phyloP scores from a whole-genome alignment of 1,140 invertebrate species.

The Hylaeus anthracinus region DNA sequence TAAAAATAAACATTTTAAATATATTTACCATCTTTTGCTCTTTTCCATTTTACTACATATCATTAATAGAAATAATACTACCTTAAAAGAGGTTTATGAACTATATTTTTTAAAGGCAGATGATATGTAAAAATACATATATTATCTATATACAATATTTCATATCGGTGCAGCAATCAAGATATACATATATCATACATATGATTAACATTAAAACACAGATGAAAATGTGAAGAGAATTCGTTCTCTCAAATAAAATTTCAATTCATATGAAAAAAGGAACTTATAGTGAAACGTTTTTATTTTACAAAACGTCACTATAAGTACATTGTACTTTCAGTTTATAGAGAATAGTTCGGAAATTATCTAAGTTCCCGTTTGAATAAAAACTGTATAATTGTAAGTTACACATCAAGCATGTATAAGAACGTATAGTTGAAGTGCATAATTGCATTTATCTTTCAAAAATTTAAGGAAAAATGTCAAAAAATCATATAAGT shows the following conservation, averaged over 20 bases:
- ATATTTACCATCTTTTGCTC: conserved; percentile 8
- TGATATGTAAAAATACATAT: conserved; percentile 81
- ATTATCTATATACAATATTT: conserved; percentile 79
- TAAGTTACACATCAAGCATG: conserved; percentile 14
- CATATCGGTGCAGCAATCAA: conserved; percentile 77
- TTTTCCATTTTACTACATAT: conserved; percentile 10
- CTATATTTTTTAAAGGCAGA: conserved; percentile 70
- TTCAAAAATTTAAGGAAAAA: conserved; percentile 9
- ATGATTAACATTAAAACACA: conserved; percentile 66
- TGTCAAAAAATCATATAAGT: not conserved
- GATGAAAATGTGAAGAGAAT: conserved; percentile 48
- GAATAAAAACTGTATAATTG: conserved; percentile 16
- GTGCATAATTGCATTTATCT: not conserved
- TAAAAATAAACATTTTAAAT: conserved; percentile 11
- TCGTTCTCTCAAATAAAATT: conserved; percentile 16
- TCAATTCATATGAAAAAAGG: conserved; percentile 14
- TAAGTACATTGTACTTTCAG: conserved; percentile 45
- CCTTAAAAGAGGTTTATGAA: conserved; percentile 37
- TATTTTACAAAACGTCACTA: conserved; percentile 21
- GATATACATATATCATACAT: conserved; percentile 80
- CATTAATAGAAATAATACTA: conserved; percentile 22
- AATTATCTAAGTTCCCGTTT: conserved; percentile 19
- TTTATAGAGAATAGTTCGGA: conserved; percentile 41
- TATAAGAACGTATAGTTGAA: conserved; percentile 7
- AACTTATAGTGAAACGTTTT: conserved; percentile 38